Conservation (phyloP, 1,140 invertebrate genomes). For the Polypedilum vanderplanki region DNA sequence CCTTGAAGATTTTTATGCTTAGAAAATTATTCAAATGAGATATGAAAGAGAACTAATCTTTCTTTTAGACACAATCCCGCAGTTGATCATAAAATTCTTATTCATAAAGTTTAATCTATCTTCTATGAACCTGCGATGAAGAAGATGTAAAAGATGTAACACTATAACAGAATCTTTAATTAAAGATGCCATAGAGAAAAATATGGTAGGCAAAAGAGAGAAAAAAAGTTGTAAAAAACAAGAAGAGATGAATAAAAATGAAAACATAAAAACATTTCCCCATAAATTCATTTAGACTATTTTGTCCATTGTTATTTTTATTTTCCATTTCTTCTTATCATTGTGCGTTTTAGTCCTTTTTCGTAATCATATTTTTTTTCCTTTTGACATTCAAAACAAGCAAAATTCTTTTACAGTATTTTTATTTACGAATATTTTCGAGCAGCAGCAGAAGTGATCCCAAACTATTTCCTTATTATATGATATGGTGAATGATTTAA, state of each 20-base stretch:
- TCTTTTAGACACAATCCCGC: too few species aligned
- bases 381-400: too few species aligned
- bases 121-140: too few species aligned
- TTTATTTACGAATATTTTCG: neutral
- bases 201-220: neutral
- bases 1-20: too few species aligned
- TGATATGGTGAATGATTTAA: constrained; percentile 10
- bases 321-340: neutral
- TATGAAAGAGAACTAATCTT: too few species aligned
- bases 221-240: neutral
- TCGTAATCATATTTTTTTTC: neutral
- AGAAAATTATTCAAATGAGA: too few species aligned
- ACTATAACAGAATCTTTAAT: neutral
- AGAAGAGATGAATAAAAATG: too few species aligned
- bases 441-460: neutral
- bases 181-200: neutral
- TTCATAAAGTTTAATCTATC: too few species aligned
- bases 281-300: constrained; percentile 1
- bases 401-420: neutral
- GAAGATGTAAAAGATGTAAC: neutral
- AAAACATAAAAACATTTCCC: constrained; percentile 6
- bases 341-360: neutral
- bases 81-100: too few species aligned
- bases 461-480: neutral
- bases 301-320: neutral